A percentile compares a stretch with the other conserved stretches of the same genome.
Conservation (phyloP, 2,888 invertebrate genomes). For the Drosophila neonasuta region DNA sequence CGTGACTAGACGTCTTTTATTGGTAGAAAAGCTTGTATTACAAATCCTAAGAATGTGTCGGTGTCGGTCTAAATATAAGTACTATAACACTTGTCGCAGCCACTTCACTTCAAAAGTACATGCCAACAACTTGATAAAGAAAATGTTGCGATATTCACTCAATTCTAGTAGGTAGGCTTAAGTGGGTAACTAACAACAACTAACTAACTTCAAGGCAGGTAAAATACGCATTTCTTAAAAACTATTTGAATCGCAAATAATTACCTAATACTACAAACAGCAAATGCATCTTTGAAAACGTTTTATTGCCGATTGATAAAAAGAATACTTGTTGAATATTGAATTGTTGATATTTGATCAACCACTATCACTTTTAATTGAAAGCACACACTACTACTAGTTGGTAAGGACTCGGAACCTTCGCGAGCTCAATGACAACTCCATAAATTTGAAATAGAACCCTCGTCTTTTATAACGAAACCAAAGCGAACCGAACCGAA, state of each 20-base stretch:
- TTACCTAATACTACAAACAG: slow-evolving; percentile 40
- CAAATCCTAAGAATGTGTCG: slow-evolving; percentile 45
- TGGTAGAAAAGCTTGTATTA: slow-evolving; percentile 21
- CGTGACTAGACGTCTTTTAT: slow-evolving; percentile 43
- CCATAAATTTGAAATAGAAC: slow-evolving; percentile 58
- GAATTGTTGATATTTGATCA: slow-evolving; percentile 10
- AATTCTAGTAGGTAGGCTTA: not conserved
- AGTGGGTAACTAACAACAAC: too few species aligned
- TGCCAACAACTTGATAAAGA: slow-evolving; percentile 2
- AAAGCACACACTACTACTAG: slow-evolving; percentile 1
- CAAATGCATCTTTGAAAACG: slow-evolving; percentile 39
- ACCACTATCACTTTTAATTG: slow-evolving; percentile 25
- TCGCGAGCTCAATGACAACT: slow-evolving; percentile 60
- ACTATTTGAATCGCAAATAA: not conserved
- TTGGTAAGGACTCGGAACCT: slow-evolving; percentile 60
- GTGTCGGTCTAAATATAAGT: not conserved
- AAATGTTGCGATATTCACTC: slow-evolving; percentile 2
- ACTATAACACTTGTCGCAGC: slow-evolving; percentile 8
- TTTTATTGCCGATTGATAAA: slow-evolving; percentile 10
- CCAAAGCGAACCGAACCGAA: slow-evolving; percentile 39
- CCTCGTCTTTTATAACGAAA: slow-evolving; percentile 68
- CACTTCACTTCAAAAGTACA: not conserved
- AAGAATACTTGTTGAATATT: slow-evolving; percentile 17
- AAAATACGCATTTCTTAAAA: not conserved
- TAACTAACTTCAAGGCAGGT: too few species aligned